Conservation (phyloP, 1,140 invertebrate species). For the Drosophila subpulchrella region DNA sequence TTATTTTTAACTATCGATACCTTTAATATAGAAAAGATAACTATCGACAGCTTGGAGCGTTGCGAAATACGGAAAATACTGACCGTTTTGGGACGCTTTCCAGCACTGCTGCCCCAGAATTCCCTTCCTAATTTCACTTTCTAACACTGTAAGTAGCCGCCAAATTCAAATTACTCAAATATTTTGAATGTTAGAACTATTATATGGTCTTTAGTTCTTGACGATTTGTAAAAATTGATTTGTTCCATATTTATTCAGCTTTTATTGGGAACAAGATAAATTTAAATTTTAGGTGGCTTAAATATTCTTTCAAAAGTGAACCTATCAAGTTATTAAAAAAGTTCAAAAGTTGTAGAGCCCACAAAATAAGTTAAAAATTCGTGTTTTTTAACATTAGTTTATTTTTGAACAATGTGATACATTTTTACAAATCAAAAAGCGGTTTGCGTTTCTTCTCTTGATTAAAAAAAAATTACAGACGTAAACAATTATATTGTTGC, state of each 20-base stretch:
- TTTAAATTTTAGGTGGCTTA: no score
- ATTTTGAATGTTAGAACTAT: no score
- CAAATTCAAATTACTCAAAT: neutral
- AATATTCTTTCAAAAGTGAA: no score
- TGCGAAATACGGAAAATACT: neutral
- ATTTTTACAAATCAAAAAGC: constrained; percentile 54
- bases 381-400: constrained; percentile 32
- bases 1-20: no score
- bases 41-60: no score
- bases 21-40: no score
- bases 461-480: constrained; percentile 11
- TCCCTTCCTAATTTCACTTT: neutral
- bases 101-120: neutral
- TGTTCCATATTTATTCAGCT: no score
- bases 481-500: constrained; percentile 18
- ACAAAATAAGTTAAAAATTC: neutral
- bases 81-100: neutral
- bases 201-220: no score
- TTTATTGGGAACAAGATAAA: no score
- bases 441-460: constrained; percentile 31
- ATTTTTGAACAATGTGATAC: constrained; percentile 65
- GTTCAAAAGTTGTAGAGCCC: no score
- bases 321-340: no score
- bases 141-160: neutral
- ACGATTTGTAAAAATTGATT: no score